Percentiles rank a stretch among this genome's conserved stretches.
These are phyloP conservation scores for Platanista minor DNA, from an alignment of 2,113 vertebrate genomes.

Conservation along the genomic window DNA sequence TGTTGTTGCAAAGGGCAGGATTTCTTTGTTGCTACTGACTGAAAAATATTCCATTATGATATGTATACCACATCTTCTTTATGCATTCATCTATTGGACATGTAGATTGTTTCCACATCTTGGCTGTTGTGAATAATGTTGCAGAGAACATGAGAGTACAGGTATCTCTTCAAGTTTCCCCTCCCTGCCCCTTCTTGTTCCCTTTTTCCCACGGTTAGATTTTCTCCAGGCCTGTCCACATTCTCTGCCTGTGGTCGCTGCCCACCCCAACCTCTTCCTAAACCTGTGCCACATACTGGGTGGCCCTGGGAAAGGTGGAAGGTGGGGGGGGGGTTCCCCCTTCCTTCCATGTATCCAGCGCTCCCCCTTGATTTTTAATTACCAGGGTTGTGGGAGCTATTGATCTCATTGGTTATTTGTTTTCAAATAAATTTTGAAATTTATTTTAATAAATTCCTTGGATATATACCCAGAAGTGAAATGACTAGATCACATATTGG, in stretches of 20 bases:
- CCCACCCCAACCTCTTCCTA: conserved; percentile 49
- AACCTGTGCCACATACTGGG: conserved; percentile 48
- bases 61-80: neutral
- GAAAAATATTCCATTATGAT: neutral
- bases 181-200: neutral
- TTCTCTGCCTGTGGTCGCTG: conserved; percentile 49
- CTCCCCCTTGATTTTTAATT: conserved; percentile 67
- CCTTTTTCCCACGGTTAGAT: conserved; percentile 35
- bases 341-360: conserved; percentile 58
- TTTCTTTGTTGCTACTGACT: neutral
- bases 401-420: conserved; percentile 71
- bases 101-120: neutral
- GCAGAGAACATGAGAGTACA: neutral
- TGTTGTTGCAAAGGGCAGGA: neutral
- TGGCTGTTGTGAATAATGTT: neutral
- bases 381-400: conserved; percentile 70
- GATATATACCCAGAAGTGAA: neutral
- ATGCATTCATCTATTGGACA: neutral
- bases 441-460: neutral
- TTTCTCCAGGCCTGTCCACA: conserved; percentile 35
- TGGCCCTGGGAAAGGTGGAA: conserved; percentile 61
- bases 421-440: conserved; percentile 24
- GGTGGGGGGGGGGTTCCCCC: neutral
- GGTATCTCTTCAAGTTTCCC: neutral
- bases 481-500: neutral